Base-by-base conservation (phyloP, 2,113 vertebrate species). In the Paradisaea rubra region DNA sequence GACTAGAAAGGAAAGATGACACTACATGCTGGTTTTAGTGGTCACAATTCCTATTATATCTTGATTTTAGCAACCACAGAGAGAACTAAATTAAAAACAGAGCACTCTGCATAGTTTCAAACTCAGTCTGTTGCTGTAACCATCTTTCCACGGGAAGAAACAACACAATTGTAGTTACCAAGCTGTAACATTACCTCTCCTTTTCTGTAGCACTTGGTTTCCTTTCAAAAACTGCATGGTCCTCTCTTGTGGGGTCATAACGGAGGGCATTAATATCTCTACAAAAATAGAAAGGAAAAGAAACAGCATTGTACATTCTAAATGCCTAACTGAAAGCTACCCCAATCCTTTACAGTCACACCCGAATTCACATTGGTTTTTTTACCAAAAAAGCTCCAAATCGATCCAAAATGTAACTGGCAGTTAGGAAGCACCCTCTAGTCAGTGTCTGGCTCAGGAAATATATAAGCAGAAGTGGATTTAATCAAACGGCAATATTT, bases 241-340 rank as follows among this genome's bases (percentile, higher is more conserved):
- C 99, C 44, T 99, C 96, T 91, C 95, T 98, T 37, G 98, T 99
- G 66, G 99, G 99, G 94, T 99, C 99, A 44, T 99, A 99, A 79
- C 97, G 99, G 84, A 99, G 92, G 11, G 98, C 94, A 21, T 98
- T 98, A 33, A 99, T 97, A 68, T 99, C 99, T 95, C 99, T 99
- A 76, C 37, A 72, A 70, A 52, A 89, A 63, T 21, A 54, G 76
- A 86, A 93, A 35, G 73, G 45, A n/a, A 64, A 91, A 65, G 63
- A 15, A 95, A 41, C 70, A 68, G 4, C 63, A n/a, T 73, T 54
- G 76, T 17, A 70, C 18, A 28, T 65, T 31, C 23, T 23, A 49
- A 71, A 65, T 31, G 45, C 9, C 60, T 31, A 71, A 5, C 6
- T 42, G 23, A 93, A 87, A 84, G 25, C 50, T 57, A 65, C 15